Evolutionary conservation across 2,797 vertebrate genomes (phyloP).

Genomic region (Rallus crepitans): DNA sequence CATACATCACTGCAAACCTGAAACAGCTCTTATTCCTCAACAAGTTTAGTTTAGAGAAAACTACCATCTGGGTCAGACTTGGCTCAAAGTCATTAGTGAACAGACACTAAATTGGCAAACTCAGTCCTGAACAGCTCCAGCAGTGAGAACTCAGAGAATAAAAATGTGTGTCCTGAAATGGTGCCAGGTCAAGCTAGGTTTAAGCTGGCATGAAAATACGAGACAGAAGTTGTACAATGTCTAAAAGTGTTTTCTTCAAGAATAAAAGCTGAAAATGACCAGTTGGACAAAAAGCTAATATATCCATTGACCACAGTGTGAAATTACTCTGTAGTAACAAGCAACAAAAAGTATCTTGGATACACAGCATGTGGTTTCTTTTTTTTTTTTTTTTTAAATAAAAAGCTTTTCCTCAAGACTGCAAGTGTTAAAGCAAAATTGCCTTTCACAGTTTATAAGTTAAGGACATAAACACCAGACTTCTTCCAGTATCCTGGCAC

Average conservation of each 20-base stretch:
- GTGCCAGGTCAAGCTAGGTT: conserved; percentile 3
- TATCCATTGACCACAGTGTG: not conserved
- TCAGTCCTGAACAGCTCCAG: not conserved
- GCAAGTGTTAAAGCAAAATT: not conserved
- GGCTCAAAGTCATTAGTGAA: not conserved
- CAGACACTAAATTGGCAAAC: conserved; percentile 12
- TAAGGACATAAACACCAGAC: not conserved
- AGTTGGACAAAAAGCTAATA: not conserved
- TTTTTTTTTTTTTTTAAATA: not conserved
- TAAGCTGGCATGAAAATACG: conserved; percentile 18
- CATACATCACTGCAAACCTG: not conserved
- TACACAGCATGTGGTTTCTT: not conserved
- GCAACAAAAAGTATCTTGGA: not conserved
- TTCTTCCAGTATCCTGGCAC: not conserved
- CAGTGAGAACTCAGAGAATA: not conserved
- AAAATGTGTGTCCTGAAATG: conserved; percentile 5
- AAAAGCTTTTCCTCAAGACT: not conserved
- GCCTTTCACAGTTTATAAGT: not conserved
- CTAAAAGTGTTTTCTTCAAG: not conserved
- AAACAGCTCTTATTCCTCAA: not conserved
- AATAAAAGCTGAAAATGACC: not conserved
- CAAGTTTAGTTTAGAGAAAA: not conserved
- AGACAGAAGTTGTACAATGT: not conserved
- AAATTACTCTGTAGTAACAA: not conserved
- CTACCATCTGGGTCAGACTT: not conserved